Evolutionary conservation across 2,113 vertebrate species (phyloP).

Genomic region (Marmota flaviventris): DNA sequence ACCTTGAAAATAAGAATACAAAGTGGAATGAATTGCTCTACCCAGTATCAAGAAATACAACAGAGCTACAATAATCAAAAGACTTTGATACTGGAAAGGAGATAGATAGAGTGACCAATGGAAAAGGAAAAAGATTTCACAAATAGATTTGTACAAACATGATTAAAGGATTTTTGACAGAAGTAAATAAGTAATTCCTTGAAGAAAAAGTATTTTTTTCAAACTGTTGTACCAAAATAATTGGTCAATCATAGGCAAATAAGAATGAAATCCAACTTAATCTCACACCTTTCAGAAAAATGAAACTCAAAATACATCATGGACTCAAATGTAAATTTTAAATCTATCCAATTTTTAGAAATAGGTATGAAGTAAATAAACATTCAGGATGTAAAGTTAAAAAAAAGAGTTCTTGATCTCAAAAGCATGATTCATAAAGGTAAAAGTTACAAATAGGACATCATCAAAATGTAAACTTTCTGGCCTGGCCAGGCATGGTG

Average conservation of each 20-base stretch:
- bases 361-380: neutral
- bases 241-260: neutral
- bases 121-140: neutral
- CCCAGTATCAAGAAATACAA: neutral
- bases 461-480: neutral
- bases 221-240: neutral
- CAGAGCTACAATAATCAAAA: neutral
- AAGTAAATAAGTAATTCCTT: neutral
- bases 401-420: neutral
- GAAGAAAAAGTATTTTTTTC: neutral
- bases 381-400: neutral
- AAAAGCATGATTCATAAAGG: neutral
- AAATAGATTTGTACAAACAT: neutral
- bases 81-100: neutral
- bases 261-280: neutral
- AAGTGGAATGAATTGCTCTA: neutral
- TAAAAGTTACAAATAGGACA: neutral
- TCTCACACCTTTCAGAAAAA: neutral
- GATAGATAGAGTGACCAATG: accelerated
- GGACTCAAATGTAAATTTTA: neutral
- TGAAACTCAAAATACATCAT: neutral
- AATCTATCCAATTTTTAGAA: neutral
- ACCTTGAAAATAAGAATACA: neutral
- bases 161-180: neutral
- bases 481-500: too few relatives aligned